phyloP scores from a whole-genome alignment of 2,113 vertebrate species.

The Ciconia stormi region DNA sequence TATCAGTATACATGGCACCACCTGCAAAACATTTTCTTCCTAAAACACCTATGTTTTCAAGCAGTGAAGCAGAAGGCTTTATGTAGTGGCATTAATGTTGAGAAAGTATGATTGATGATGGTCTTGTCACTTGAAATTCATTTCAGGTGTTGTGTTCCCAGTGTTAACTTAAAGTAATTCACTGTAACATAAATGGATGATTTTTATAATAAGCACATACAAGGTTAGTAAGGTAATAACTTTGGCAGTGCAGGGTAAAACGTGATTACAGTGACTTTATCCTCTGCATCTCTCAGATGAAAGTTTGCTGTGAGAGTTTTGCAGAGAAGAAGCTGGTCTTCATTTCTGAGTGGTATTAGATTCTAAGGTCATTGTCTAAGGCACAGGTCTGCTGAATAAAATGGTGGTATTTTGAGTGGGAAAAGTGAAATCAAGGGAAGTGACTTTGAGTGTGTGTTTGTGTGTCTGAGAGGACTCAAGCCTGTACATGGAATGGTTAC shows the following conservation, averaged over 20 bases:
- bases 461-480: neutral
- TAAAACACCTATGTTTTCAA: constrained; percentile 57
- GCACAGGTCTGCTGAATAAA: neutral
- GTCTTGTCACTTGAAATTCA: constrained; percentile 72
- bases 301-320: constrained; percentile 43
- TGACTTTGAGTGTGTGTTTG: neutral
- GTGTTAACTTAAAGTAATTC: constrained; percentile 70
- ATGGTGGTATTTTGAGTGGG: neutral
- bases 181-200: constrained; percentile 73
- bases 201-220: constrained; percentile 72
- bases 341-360: neutral
- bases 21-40: constrained; percentile 33
- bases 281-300: constrained; percentile 30
- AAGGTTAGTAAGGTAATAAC: constrained; percentile 69
- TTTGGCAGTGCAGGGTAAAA: constrained; percentile 59
- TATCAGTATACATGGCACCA: neutral
- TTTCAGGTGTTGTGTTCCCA: constrained; percentile 67
- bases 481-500: neutral
- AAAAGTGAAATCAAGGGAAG: neutral
- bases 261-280: constrained; percentile 49
- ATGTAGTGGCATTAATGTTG: constrained; percentile 59
- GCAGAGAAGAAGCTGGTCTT: neutral
- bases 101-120: constrained; percentile 77
- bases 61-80: constrained; percentile 65
- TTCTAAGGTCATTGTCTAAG: neutral